Base-by-base conservation (phyloP, 1,140 invertebrate species). In the Oncopodura yosiiana region DNA sequence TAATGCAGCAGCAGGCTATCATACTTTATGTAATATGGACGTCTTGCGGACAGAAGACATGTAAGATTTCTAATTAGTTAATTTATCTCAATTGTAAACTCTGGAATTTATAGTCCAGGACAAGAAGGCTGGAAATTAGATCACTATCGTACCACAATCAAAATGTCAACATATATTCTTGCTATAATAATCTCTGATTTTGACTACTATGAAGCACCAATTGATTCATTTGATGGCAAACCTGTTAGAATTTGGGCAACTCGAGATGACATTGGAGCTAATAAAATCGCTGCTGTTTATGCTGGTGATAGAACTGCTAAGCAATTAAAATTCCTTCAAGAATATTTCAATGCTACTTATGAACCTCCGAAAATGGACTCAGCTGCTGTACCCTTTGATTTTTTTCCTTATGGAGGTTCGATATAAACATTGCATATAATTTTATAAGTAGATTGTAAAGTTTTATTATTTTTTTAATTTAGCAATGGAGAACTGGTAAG, bases 401-500 rank as follows among this genome's bases (percentile, higher is more conserved):
- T 43, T 26, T 59, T 57, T 29, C 46, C 37, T 21, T 27, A 38
- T n/a, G 55, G 55, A 1, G 53, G 45, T 6, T 49, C 49, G 53
- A 46, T 34, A 38, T 45, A 34, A n/a, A n/a, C n/a, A n/a, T n/a
- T n/a, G n/a, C n/a, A n/a, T n/a, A n/a, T n/a, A n/a, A n/a, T n/a
- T n/a, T n/a, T n/a, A n/a, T n/a, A n/a, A n/a, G n/a, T n/a, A n/a
- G n/a, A n/a, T n/a, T n/a, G n/a, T n/a, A n/a, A n/a, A n/a, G n/a
- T n/a, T n/a, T n/a, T 37, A 44, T 8, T 90, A 96, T 71, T 95
- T 96, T 66, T 78, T 80, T 42, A 86, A 87, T n/a, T 91, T 89
- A 0, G 94, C 86, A 2, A 90, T 89, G 86, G 87, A 89, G 66
- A 89, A 89, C 68, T 88, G n/a, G n/a, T n/a, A n/a, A n/a, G n/a